A percentile compares a stretch with the other conserved stretches of the same genome.
phyloP scores from a whole-genome alignment of 2,888 invertebrate species.

The Holacanthella duospinosa region DNA sequence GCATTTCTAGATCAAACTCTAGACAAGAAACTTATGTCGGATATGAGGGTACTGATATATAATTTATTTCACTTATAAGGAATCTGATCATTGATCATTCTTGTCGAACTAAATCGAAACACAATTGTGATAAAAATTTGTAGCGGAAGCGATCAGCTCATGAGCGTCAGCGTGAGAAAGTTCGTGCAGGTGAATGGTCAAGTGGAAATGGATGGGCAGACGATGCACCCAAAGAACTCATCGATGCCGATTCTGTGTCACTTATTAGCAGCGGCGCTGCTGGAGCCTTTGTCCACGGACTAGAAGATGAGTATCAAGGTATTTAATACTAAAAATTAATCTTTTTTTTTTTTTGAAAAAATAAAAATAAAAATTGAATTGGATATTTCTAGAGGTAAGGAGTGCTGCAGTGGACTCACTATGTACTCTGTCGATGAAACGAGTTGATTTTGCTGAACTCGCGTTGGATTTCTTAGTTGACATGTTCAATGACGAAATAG shows the following conservation, averaged over 20 bases:
- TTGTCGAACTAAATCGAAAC: no score
- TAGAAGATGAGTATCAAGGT: slow-evolving; percentile 94
- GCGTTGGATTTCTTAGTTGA: slow-evolving; percentile 94
- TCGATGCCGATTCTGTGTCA: slow-evolving; percentile 62
- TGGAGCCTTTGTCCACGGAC: slow-evolving; percentile 93
- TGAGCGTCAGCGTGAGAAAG: slow-evolving; percentile 71
- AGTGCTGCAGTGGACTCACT: slow-evolving; percentile 90
- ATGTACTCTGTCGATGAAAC: slow-evolving; percentile 72
- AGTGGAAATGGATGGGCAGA: slow-evolving; percentile 82
- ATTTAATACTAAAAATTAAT: slow-evolving; percentile 13
- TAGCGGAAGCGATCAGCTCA: slow-evolving; percentile 72
- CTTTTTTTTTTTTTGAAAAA: slow-evolving; percentile 12
- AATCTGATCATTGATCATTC: slow-evolving; percentile 3
- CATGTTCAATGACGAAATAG: slow-evolving; percentile 99
- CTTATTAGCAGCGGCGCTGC: slow-evolving; percentile 89
- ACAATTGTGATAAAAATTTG: slow-evolving; percentile 23
- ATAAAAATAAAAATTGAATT: slow-evolving; percentile 10
- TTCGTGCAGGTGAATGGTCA: slow-evolving; percentile 79
- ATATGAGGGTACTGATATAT: slow-evolving; percentile 65
- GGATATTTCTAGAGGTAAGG: slow-evolving; percentile 61
- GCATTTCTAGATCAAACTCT: slow-evolving; percentile 88
- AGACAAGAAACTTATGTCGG: slow-evolving; percentile 95
- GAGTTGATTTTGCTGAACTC: slow-evolving; percentile 72
- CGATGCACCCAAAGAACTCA: slow-evolving; percentile 63
- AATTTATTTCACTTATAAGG: not conserved